Base-by-base conservation (phyloP, 2,888 invertebrate genomes). In the Drosophila neonasuta region DNA sequence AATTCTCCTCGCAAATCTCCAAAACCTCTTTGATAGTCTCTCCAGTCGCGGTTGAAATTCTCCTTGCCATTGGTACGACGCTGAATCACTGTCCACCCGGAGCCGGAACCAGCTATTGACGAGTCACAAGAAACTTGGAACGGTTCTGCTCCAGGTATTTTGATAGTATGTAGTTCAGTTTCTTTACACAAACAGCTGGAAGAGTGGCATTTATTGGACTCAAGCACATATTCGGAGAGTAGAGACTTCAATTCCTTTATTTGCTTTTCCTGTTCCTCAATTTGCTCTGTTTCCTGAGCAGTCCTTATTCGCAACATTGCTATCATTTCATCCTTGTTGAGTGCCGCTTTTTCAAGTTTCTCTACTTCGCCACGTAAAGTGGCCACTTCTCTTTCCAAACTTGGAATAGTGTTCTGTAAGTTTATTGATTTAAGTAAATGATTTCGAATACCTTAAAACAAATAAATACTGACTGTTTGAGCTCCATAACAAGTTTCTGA, bases 11-110 rank as follows among this genome's bases (percentile, higher is more conserved):
- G 92, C 17, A 94, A 89, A 80, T 95, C 94, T 0, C 95, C 95
- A 80, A 95, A 95, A 2, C 95, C 95, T 44, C 91, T 84, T 77
- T 93, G 93, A 86, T 95, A 95, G 49, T 93, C 93, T 0, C 91
- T 85, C 94, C 94, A 95, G 48, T 91, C 87, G 70, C 93, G 92
- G 79, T 92, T 93, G 85, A 95, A 95, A 72, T 94, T 93, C 80
- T 94, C 93, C 1, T 92, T 90, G 0, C 94, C 95, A 72, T 94
- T 93, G 63, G 92, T 92, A 13, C 95, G 92, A 71, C 93, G 93
- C 86, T 94, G 94, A 90, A 57, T 93, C 91, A 93, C 93, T 54
- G 94, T 93, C 95, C 95, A 95, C 2, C 94, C 94, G 0, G 94
- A 94, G 2, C 94, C 94, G 0, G 94, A 94, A 1, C 93, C 93